These are phyloP conservation scores for Microchrysa polita DNA, from an alignment of 2,888 invertebrate genomes.

Conservation along the genomic window DNA sequence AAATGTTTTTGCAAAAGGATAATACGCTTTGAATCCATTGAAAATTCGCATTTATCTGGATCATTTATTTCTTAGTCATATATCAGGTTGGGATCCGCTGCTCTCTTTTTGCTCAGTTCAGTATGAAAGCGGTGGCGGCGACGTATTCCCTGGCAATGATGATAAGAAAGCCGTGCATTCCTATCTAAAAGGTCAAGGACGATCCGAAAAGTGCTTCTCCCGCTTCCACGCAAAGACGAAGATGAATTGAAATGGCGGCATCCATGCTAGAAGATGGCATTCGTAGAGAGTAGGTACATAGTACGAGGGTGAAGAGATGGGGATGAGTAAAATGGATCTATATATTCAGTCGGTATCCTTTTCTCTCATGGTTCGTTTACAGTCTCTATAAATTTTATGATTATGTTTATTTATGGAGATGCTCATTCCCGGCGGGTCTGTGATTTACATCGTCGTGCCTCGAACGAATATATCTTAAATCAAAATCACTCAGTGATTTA, in stretches of 20 bases:
- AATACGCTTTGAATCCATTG: too few species aligned
- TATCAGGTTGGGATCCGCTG: slow-evolving; percentile 1
- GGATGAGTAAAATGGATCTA: neutral
- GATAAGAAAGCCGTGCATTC: slow-evolving; percentile 20
- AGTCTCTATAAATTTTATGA: slow-evolving; percentile 45
- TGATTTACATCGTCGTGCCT: slow-evolving; percentile 44
- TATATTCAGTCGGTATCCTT: slow-evolving; percentile 1
- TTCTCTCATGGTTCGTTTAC: slow-evolving; percentile 31
- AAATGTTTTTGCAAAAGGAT: too few species aligned
- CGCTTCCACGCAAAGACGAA: slow-evolving; percentile 28
- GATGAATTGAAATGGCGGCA: slow-evolving; percentile 36
- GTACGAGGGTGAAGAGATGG: neutral
- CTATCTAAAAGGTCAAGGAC: slow-evolving; percentile 16
- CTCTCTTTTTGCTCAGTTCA: slow-evolving; percentile 3
- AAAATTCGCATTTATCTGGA: too few species aligned
- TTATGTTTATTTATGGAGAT: slow-evolving; percentile 45
- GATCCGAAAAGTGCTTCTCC: slow-evolving; percentile 15
- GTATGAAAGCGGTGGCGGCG: neutral
- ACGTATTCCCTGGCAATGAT: slow-evolving; percentile 13
- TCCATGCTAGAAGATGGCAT: slow-evolving; percentile 1
- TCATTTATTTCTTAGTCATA: neutral
- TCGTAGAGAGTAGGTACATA: neutral
- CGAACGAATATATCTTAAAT: slow-evolving; percentile 38
- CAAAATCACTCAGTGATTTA: slow-evolving; percentile 46
- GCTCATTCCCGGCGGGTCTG: slow-evolving; percentile 32